phyloP scores from a whole-genome alignment of 92 coral and sea anemone species.

The Umimayanthus kanabou region DNA sequence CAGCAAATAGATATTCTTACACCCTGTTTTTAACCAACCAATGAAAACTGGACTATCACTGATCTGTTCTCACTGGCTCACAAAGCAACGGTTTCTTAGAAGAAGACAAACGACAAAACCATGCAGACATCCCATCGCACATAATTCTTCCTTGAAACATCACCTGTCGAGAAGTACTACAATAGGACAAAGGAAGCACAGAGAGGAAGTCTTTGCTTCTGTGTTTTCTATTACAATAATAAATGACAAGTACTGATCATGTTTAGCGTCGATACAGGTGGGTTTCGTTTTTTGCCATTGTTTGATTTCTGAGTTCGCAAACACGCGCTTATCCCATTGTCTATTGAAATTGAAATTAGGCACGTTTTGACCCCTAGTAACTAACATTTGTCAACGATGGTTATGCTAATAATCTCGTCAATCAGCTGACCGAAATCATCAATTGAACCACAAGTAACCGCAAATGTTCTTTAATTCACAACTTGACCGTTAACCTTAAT shows the following conservation, averaged over 20 bases:
- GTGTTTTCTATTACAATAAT: neutral
- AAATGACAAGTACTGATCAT: neutral
- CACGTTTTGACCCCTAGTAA: neutral
- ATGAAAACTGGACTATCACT: neutral
- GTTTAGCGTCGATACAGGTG: slow-evolving; percentile 2
- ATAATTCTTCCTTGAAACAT: neutral
- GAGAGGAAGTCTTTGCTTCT: neutral
- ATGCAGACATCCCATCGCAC: neutral
- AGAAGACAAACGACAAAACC: neutral
- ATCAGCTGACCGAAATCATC: neutral
- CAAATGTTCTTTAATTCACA: neutral
- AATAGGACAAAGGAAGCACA: neutral
- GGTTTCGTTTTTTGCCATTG: neutral
- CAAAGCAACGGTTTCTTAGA: neutral
- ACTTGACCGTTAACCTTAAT: neutral
- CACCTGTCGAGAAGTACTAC: neutral
- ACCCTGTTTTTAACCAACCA: neutral
- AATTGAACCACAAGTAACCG: neutral
- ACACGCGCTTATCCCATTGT: neutral
- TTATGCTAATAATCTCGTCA: neutral
- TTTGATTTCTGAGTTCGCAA: neutral
- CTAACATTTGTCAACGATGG: neutral
- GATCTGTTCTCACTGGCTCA: neutral
- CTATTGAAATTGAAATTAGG: neutral
- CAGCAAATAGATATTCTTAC: neutral